Evolutionary conservation across 2,888 invertebrate genomes (phyloP), one percentile per base, ranked within the genome.

Genomic region (Sarcophaga variegata): DNA sequence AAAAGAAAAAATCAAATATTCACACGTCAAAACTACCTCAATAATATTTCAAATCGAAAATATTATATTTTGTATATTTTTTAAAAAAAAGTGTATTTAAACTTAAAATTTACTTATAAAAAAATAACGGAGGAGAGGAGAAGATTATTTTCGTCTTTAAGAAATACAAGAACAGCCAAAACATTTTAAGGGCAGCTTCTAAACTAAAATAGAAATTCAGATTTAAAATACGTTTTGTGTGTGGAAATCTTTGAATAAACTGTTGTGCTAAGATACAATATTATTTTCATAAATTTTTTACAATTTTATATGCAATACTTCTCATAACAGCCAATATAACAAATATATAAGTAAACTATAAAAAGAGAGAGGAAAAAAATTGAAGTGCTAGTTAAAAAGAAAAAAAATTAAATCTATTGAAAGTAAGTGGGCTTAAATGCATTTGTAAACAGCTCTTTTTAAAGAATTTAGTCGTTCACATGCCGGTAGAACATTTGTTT

Each of bases 41-140:
- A 85, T 62, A 25, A 86, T 86, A 88, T 81, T 84, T 88, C 81
- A 89, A 88, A 88, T 88, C 17, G 54, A 17, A 54, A 54, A 54
- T 54, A 54, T 54, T 37, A 88, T 85, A 14, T 86, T 88, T 88
- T 88, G 77, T 81, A 81, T 80, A 80, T 77, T 79, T 72, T 86
- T 77, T 67, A 81, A 78, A 54, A 54, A 54, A 54, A 54, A 54
- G 54, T 54, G 54, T 49, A 54, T 54, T 54, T 17, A 14, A 12
- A 54, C 12, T 14, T 4, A 54, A 54, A 12, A 54, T 14, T 14
- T 54, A 54, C 12, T 54, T 54, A 12, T 54, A 54, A 14, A 54
- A 54, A 54, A 54, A 49, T 4, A 4, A 54, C 54, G 17, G 12
- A 54, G 17, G 5, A 54, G 17, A 54, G 17, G 14, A 54, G 54